phyloP scores from a whole-genome alignment of 2,113 vertebrate species.

The Bubo scandiacus region DNA sequence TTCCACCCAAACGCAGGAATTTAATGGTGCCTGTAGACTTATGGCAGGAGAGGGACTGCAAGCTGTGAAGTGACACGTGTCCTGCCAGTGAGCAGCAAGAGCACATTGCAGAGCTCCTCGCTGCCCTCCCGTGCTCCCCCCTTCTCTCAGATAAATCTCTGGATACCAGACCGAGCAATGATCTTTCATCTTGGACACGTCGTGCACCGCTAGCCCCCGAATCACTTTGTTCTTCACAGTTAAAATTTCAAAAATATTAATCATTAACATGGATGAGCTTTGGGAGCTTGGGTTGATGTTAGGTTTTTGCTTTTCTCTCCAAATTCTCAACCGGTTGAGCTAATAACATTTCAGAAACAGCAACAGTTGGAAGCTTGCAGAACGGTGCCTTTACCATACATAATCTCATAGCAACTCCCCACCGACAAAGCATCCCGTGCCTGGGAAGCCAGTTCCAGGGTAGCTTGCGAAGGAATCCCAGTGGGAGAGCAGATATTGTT shows the following conservation, averaged over 20 bases:
- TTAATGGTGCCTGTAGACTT: neutral
- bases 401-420: neutral
- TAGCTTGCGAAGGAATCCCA: conserved; percentile 1
- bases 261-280: conserved; percentile 35
- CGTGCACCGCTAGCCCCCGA: neutral
- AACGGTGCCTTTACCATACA: neutral
- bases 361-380: neutral
- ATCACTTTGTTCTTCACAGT: conserved; percentile 26
- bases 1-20: neutral
- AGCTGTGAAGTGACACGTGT: neutral
- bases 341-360: neutral
- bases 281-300: neutral
- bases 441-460: neutral
- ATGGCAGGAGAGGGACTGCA: neutral
- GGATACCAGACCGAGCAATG: neutral
- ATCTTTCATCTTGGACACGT: neutral
- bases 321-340: neutral
- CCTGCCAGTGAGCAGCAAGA: too few relatives aligned
- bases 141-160: neutral
- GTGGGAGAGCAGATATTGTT: neutral
- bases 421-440: neutral
- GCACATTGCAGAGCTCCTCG: neutral
- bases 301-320: neutral
- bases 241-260: conserved; percentile 16
- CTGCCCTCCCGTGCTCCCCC: neutral